A percentile compares a stretch with the other conserved stretches of the same genome.
These are phyloP conservation scores for Autographa gamma DNA, from an alignment of 2,888 invertebrate species.

Conservation along the genomic window DNA sequence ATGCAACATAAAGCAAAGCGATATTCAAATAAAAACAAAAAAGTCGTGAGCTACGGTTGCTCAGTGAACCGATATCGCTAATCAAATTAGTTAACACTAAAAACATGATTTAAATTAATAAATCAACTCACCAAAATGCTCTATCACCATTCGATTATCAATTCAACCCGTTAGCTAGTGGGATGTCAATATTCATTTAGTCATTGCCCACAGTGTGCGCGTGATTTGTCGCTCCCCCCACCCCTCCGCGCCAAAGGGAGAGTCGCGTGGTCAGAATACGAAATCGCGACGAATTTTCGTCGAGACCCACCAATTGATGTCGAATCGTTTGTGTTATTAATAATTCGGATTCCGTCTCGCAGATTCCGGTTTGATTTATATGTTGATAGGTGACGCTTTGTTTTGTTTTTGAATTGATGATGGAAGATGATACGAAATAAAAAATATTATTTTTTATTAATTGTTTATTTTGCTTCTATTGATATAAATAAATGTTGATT, in stretches of 20 bases:
- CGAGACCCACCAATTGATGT: constrained; percentile 66
- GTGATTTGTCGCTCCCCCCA: constrained; percentile 78
- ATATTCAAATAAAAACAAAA: too few relatives aligned
- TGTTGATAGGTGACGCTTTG: constrained; percentile 48
- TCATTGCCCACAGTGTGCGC: constrained; percentile 67
- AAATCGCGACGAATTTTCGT: constrained; percentile 68
- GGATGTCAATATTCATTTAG: constrained; percentile 88
- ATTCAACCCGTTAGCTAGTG: constrained; percentile 83
- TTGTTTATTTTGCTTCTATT: background rate
- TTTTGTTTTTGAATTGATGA: constrained; percentile 8
- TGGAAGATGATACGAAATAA: background rate
- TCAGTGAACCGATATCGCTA: background rate
- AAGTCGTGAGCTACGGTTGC: too few relatives aligned
- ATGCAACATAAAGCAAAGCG: too few relatives aligned
- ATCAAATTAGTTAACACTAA: background rate
- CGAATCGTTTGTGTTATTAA: constrained; percentile 78
- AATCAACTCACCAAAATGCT: constrained; percentile 44
- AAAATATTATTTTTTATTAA: background rate
- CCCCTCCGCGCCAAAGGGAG: constrained; percentile 56
- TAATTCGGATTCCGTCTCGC: constrained; percentile 72
- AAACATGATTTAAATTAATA: constrained; percentile 25
- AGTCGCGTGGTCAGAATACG: constrained; percentile 74
- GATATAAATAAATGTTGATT: background rate
- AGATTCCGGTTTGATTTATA: constrained; percentile 61
- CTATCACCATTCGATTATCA: constrained; percentile 75